Evolutionary conservation across 2,888 invertebrate species (phyloP).

Genomic region (Gastracanthus pulcherrimus): DNA sequence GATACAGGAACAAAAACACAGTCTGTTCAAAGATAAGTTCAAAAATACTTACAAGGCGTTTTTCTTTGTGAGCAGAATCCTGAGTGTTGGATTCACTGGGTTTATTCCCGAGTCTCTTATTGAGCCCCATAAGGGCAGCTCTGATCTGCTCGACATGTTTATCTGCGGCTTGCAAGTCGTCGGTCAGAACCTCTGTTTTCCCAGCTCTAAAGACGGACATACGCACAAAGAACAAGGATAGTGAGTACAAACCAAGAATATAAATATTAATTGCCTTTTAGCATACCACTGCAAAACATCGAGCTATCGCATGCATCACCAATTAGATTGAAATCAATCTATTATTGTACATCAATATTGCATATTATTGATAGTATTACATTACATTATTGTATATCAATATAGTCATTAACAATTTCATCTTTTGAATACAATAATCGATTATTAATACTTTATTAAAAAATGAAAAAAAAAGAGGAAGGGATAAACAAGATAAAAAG

Average conservation of each 20-base stretch:
- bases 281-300: conserved; percentile 37
- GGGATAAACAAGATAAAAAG: neutral
- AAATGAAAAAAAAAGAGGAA: neutral
- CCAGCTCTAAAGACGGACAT: conserved; percentile 83
- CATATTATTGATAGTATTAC: too few relatives aligned
- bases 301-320: conserved; percentile 40
- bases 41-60: conserved; percentile 80
- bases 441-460: neutral
- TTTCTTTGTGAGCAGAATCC: conserved; percentile 84
- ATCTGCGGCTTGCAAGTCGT: conserved; percentile 90
- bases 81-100: conserved; percentile 78
- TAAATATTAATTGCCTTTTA: conserved; percentile 49
- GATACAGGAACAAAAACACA: too few relatives aligned
- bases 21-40: neutral
- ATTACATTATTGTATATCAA: too few relatives aligned
- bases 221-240: conserved; percentile 4
- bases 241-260: neutral
- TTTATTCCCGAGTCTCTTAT: conserved; percentile 80
- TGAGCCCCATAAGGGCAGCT: conserved; percentile 83
- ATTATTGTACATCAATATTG: neutral
- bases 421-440: too few relatives aligned
- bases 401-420: too few relatives aligned
- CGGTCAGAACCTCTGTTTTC: conserved; percentile 89
- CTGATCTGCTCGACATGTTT: conserved; percentile 89
- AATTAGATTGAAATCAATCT: conserved; percentile 28